These are phyloP conservation scores for Melanitta fusca DNA, from an alignment of 2,797 vertebrate species.

Conservation along the genomic window DNA sequence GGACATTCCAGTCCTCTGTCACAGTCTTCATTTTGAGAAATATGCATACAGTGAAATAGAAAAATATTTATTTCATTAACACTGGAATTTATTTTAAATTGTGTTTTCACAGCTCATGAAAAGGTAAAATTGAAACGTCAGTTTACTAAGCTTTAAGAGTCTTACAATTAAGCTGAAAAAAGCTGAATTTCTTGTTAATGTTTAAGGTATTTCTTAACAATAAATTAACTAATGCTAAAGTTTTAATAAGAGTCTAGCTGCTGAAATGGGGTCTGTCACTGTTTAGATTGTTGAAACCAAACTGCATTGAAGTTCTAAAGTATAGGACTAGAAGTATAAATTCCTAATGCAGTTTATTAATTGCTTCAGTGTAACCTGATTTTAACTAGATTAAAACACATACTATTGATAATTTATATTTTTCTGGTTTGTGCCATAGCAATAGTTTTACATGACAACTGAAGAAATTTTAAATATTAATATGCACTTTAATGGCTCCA, in stretches of 20 bases:
- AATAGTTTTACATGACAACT: not conserved
- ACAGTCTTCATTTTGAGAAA: not conserved
- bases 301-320: not conserved
- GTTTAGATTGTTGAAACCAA: not conserved
- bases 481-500: not conserved
- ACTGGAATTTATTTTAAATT: not conserved
- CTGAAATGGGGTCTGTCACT: not conserved
- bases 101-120: not conserved
- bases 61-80: not conserved
- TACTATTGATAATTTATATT: not conserved
- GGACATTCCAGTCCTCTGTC: not conserved
- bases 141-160: not conserved
- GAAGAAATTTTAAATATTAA: not conserved
- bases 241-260: not conserved
- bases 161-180: not conserved
- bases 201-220: not conserved
- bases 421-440: not conserved
- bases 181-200: not conserved
- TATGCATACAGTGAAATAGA: not conserved
- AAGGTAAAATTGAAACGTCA: not conserved
- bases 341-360: not conserved
- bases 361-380: not conserved
- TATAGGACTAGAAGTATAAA: not conserved
- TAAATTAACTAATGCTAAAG: not conserved
- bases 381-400: not conserved